Evolutionary conservation across 2,113 vertebrate species (phyloP), one percentile per base, ranked within the genome.

Genomic region (Phoenicopterus ruber): DNA sequence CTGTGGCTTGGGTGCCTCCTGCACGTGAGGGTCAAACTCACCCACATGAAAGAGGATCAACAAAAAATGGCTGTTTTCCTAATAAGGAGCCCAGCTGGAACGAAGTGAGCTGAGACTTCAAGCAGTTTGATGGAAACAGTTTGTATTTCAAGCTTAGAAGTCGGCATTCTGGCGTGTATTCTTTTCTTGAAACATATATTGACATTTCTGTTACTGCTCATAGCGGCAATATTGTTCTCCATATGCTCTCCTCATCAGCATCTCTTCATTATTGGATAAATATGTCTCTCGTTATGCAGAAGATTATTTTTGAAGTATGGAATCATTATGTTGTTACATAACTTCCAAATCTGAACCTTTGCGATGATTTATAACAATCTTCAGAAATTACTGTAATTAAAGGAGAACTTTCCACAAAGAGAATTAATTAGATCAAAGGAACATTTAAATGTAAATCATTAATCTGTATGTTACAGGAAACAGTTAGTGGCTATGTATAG

Each of bases 271-370:
- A 82, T 50, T 91, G 73, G 87, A 88, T 88, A 91, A 96, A 93
- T 95, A 81, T 91, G 82, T 59, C 69, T 84, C 88, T 94, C 8
- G 7, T 90, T 94, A 89, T 78, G 86, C 25, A 17, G 80, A 95
- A 84, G 36, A 65, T 94, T 86, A 86, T 85, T 97, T 92, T 87
- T 94, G 67, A 94, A 95, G 74, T 84, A 49, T 76, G 58, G 83
- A 65, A 70, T 95, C 81, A 49, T 95, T 69, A 79, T 94, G 94
- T 69, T 69, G 40, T 96, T 94, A 65, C 21, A 17, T 88, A 96
- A 95, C 76, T 86, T 94, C 84, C 73, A 85, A 89, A 88, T 92
- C 80, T 91, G 91, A 91, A 82, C 59, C 38, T 91, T 76, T 79
- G 65, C 66, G 91, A 21, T 62, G 40, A 86, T 95, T 91, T 82